Conservation (phyloP, 2,113 vertebrate species). For the Microtus oregoni region DNA sequence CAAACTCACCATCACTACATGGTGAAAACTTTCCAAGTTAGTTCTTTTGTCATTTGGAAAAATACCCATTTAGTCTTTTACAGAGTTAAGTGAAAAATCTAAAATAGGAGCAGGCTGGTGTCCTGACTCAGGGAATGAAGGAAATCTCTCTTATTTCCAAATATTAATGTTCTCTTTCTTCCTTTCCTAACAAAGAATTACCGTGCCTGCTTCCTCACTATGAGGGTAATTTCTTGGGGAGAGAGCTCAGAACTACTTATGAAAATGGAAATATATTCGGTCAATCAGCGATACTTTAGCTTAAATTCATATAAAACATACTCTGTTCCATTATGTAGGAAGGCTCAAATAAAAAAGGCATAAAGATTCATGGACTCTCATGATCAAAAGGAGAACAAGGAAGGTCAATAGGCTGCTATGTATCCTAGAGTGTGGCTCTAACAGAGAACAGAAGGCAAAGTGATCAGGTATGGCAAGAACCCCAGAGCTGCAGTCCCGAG, state of each 20-base stretch:
- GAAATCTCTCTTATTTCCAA: not conserved
- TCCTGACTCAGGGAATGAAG: not conserved
- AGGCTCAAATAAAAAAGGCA: not conserved
- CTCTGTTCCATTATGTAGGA: not conserved
- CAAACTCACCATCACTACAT: not conserved
- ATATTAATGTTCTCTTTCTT: not conserved
- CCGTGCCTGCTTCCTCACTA: not conserved
- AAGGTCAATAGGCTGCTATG: not conserved
- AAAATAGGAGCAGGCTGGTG: not conserved
- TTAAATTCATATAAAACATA: conserved; percentile 28
- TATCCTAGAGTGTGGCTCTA: not conserved
- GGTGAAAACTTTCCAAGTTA: not conserved
- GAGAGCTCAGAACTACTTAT: not conserved
- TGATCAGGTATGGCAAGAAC: too few species aligned
- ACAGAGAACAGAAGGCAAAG: too few species aligned
- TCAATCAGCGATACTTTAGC: not conserved
- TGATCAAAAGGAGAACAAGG: not conserved
- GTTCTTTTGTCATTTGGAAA: not conserved
- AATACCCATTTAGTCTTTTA: not conserved
- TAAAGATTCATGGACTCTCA: not conserved
- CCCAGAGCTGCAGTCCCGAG: too few species aligned
- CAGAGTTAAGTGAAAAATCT: not conserved
- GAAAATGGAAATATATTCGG: conserved; percentile 21
- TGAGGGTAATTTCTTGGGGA: not conserved
- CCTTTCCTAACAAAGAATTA: not conserved